Conservation (phyloP, 2,888 invertebrate species). For the Gisinianus flammeolus region DNA sequence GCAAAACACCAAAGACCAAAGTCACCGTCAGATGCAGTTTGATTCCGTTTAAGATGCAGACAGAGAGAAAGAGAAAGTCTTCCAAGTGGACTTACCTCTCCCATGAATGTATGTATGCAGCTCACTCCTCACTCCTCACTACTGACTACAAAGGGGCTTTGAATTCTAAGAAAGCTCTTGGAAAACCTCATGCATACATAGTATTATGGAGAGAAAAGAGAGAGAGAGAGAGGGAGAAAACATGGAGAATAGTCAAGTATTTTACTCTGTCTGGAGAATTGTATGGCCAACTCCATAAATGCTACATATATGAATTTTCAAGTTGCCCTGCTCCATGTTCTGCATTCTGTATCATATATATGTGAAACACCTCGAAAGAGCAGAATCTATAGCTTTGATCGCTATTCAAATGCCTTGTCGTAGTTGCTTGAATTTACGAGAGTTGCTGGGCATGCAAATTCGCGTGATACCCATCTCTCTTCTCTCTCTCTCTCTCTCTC, state of each 20-base stretch:
- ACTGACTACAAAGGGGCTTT: background rate
- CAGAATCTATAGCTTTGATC: background rate
- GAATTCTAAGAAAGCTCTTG: background rate
- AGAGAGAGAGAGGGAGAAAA: background rate
- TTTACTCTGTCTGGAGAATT: background rate
- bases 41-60: constrained; percentile 11
- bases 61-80: constrained; percentile 2
- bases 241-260: background rate
- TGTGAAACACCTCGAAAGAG: background rate
- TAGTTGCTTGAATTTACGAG: constrained; percentile 30
- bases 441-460: constrained; percentile 38
- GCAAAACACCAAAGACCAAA: constrained; percentile 6
- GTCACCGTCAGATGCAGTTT: constrained; percentile 15
- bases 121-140: background rate
- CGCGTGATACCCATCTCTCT: constrained; percentile 24
- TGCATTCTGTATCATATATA: background rate
- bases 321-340: background rate
- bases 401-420: constrained; percentile 15
- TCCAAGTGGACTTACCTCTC: constrained; percentile 32
- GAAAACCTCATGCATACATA: background rate
- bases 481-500: background rate
- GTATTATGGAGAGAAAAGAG: no score
- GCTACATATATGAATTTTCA: background rate
- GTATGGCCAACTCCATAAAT: background rate
- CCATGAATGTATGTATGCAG: background rate